Conservation (phyloP, 2,113 vertebrate species). For the Indri indri region DNA sequence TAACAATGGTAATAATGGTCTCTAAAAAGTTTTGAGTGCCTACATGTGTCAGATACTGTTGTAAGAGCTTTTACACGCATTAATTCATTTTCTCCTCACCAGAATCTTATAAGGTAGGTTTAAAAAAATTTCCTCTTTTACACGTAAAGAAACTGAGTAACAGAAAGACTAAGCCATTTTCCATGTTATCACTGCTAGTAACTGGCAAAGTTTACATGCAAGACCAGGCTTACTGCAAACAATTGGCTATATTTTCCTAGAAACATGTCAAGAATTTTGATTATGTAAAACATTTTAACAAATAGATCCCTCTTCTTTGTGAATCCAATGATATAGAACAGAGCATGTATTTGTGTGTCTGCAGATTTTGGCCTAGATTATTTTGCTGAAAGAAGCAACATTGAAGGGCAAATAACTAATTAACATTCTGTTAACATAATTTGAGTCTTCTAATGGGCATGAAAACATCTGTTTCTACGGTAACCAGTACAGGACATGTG, state of each 20-base stretch:
- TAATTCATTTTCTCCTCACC: not conserved
- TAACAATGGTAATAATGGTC: not conserved
- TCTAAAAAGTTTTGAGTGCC: not conserved
- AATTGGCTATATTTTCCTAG: constrained; percentile 47
- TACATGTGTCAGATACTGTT: not conserved
- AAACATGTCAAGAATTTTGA: constrained; percentile 67
- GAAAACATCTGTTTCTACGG: constrained; percentile 52
- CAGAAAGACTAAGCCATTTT: not conserved
- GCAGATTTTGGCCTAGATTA: constrained; percentile 53
- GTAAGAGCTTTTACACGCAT: not conserved
- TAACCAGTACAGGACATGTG: constrained; percentile 7
- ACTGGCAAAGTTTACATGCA: constrained; percentile 14
- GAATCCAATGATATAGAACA: constrained; percentile 50
- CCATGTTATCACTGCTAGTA: not conserved
- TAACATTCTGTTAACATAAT: constrained; percentile 42
- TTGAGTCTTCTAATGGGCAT: constrained; percentile 22
- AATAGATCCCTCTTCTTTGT: constrained; percentile 56
- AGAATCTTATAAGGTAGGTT: not conserved
- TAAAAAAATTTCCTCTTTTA: not conserved
- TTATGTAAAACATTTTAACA: constrained; percentile 68
- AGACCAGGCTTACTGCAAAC: constrained; percentile 46
- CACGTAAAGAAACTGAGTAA: not conserved
- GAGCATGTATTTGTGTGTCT: constrained; percentile 53
- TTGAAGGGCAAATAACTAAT: constrained; percentile 52
- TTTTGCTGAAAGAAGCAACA: constrained; percentile 58